phyloP scores from a whole-genome alignment of 2,797 vertebrate species.

The Craterocephalus amniculus region DNA sequence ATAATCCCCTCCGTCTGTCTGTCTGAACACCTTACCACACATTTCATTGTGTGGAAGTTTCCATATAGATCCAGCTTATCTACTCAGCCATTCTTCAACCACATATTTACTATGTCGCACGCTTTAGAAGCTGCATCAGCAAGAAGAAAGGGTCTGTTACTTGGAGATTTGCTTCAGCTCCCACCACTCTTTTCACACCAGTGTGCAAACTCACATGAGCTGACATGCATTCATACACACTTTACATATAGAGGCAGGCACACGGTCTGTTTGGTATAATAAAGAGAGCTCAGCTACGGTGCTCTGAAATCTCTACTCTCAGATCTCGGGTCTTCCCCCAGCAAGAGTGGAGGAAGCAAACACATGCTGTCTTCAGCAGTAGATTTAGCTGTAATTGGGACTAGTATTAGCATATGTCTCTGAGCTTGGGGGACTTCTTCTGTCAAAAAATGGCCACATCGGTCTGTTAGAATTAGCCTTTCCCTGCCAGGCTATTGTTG shows the following conservation, averaged over 20 bases:
- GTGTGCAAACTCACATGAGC: slow-evolving; percentile 17
- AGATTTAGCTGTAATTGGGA: slow-evolving; percentile 74
- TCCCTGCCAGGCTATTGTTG: slow-evolving; percentile 64
- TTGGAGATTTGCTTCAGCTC: slow-evolving; percentile 33
- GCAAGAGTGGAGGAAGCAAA: slow-evolving; percentile 29
- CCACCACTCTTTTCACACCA: slow-evolving; percentile 4
- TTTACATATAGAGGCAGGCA: slow-evolving; percentile 31
- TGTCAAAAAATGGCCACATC: slow-evolving; percentile 47
- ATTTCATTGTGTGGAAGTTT: slow-evolving; percentile 64
- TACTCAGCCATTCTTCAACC: slow-evolving; percentile 50
- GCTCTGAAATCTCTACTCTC: slow-evolving; percentile 35
- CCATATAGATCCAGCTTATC: slow-evolving; percentile 68
- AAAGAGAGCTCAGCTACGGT: slow-evolving; percentile 35
- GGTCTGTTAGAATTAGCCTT: slow-evolving; percentile 63
- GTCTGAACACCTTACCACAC: slow-evolving; percentile 57
- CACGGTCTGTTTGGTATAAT: slow-evolving; percentile 42
- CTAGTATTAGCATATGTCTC: slow-evolving; percentile 73
- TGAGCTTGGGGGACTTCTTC: slow-evolving; percentile 37
- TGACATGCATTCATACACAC: slow-evolving; percentile 24
- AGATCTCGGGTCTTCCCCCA: slow-evolving; percentile 51
- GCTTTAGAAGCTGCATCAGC: slow-evolving; percentile 22
- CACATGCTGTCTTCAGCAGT: slow-evolving; percentile 28
- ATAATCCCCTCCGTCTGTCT: slow-evolving; percentile 78
- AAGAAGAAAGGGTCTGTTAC: slow-evolving; percentile 45
- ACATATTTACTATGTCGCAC: slow-evolving; percentile 14